Conservation (phyloP, 2,797 vertebrate genomes). For the Sciurus vulgaris region DNA sequence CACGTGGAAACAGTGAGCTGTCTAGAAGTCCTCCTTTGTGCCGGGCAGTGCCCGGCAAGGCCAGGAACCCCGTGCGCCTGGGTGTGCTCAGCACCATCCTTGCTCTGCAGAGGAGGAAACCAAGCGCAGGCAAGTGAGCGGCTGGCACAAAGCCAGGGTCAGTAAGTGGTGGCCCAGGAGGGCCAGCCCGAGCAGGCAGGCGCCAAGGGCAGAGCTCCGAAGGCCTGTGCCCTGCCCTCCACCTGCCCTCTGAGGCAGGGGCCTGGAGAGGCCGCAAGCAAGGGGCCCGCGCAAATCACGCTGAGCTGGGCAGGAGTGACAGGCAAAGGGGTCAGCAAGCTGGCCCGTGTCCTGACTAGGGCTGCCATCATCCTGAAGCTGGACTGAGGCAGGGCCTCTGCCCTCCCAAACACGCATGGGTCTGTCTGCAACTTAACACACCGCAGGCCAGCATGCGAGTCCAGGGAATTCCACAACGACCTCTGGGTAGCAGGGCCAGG, state of each 20-base stretch:
- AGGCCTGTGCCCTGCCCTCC: background rate
- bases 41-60: background rate
- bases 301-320: background rate
- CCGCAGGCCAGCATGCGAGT: too few relatives aligned
- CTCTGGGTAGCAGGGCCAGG: background rate
- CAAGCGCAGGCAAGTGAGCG: background rate
- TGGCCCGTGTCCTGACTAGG: background rate
- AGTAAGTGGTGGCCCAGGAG: background rate
- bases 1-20: background rate
- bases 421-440: background rate
- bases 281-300: background rate
- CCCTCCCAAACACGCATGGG: background rate
- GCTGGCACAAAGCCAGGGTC: background rate
- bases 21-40: background rate
- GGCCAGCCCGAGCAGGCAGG: background rate
- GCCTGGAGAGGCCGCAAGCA: background rate
- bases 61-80: background rate
- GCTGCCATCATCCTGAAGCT: background rate
- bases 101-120: background rate
- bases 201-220: background rate
- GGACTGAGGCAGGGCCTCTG: background rate
- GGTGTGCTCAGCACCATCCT: background rate
- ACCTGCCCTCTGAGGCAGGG: background rate
- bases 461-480: background rate
- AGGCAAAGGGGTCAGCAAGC: background rate